These are phyloP conservation scores for Pandemis corylana DNA, from an alignment of 2,888 invertebrate genomes.

Conservation along the genomic window DNA sequence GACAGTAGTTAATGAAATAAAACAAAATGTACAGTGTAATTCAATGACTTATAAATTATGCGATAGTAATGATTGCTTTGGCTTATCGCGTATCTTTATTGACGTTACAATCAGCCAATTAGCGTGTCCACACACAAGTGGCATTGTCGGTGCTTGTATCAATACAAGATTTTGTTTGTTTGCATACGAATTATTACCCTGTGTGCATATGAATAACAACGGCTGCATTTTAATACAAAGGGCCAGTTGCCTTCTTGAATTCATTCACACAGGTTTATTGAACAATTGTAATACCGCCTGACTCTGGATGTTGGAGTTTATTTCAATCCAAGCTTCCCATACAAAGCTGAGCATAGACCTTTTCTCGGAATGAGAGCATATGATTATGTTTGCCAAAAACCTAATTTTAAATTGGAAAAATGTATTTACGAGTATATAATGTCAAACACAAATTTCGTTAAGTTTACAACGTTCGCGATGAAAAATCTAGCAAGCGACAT, in stretches of 20 bases:
- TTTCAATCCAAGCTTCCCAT: too few species aligned
- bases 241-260: background rate
- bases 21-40: constrained; percentile 46
- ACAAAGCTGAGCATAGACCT: too few species aligned
- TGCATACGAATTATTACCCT: constrained; percentile 19
- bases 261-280: background rate
- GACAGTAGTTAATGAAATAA: background rate
- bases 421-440: too few species aligned
- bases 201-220: constrained; percentile 2
- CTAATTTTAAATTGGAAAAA: too few species aligned
- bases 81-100: constrained; percentile 58
- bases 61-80: constrained; percentile 38
- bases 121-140: constrained; percentile 52
- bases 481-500: too few species aligned
- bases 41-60: constrained; percentile 40
- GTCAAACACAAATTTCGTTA: too few species aligned
- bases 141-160: constrained; percentile 49
- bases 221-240: constrained; percentile 8
- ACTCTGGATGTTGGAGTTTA: background rate
- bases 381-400: too few species aligned
- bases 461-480: too few species aligned
- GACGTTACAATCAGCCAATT: constrained; percentile 71
- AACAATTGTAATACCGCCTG: background rate
- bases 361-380: too few species aligned
- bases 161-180: constrained; percentile 43